These are phyloP conservation scores for Gandaritis pyraliata DNA, from an alignment of 2,888 invertebrate species.

Conservation along the genomic window DNA sequence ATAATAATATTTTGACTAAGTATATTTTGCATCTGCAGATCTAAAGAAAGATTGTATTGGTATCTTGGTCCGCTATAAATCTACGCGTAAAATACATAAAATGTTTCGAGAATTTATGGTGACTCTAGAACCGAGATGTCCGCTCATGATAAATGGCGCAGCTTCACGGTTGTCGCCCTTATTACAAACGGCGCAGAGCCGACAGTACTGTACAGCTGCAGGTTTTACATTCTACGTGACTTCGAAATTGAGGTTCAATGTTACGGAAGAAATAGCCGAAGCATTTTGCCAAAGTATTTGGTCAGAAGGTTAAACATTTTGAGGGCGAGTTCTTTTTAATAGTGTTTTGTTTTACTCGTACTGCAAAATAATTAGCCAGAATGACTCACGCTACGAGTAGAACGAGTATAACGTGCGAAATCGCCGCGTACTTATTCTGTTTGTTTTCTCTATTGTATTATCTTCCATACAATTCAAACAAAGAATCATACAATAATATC, in stretches of 20 bases:
- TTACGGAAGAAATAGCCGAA: constrained; percentile 28
- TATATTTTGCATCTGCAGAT: background rate
- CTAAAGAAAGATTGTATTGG: background rate
- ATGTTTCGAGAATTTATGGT: constrained; percentile 17
- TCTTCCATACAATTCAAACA: too few relatives aligned
- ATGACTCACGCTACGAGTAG: too few relatives aligned
- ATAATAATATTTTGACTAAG: too few relatives aligned
- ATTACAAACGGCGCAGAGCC: constrained; percentile 20
- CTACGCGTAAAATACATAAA: constrained; percentile 5
- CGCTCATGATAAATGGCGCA: constrained; percentile 19
- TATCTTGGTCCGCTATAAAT: constrained; percentile 5
- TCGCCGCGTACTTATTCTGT: too few relatives aligned
- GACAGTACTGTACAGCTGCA: constrained; percentile 9
- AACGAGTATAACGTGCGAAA: too few relatives aligned
- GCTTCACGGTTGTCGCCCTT: constrained; percentile 21
- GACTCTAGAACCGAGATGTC: constrained; percentile 26
- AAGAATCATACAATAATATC: too few relatives aligned
- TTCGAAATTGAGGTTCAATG: constrained; percentile 17
- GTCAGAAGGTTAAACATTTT: background rate
- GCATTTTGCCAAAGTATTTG: background rate
- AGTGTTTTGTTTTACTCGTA: too few relatives aligned
- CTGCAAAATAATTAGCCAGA: too few relatives aligned
- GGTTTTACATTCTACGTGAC: constrained; percentile 12
- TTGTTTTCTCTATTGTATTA: too few relatives aligned
- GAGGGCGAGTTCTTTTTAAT: too few relatives aligned